phyloP scores from a whole-genome alignment of 2,888 invertebrate genomes.

The Chymomyza fuscimana region DNA sequence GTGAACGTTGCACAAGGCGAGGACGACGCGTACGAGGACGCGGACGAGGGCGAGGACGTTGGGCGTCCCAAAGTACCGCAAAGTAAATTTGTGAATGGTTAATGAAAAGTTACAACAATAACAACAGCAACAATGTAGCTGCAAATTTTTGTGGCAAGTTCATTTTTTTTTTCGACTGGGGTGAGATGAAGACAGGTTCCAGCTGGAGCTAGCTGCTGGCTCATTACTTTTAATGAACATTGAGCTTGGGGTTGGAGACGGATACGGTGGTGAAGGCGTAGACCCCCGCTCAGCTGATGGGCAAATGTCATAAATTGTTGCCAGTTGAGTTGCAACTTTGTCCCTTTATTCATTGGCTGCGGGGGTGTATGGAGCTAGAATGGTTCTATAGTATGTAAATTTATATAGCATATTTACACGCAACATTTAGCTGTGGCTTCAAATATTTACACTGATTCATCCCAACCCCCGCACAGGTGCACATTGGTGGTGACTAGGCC shows the following conservation, averaged over 20 bases:
- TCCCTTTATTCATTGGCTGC: neutral
- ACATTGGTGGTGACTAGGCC: neutral
- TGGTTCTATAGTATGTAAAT: conserved; percentile 54
- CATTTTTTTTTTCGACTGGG: conserved; percentile 15
- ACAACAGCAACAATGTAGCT: conserved; percentile 30
- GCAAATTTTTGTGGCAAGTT: conserved; percentile 40
- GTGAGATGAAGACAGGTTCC: neutral
- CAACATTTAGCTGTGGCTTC: conserved; percentile 67
- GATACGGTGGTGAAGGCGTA: too few relatives aligned
- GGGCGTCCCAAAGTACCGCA: conserved; percentile 49
- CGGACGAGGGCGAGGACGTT: conserved; percentile 28
- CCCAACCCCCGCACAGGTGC: conserved; percentile 28
- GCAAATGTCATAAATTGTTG: conserved; percentile 67
- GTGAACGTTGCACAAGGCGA: conserved; percentile 7
- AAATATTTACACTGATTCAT: conserved; percentile 70
- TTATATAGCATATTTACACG: conserved; percentile 73
- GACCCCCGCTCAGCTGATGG: conserved; percentile 47
- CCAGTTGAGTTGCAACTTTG: conserved; percentile 5
- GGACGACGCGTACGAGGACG: neutral
- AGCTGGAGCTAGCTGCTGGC: neutral
- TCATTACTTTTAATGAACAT: conserved; percentile 64
- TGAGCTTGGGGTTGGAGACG: neutral
- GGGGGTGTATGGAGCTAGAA: conserved; percentile 2
- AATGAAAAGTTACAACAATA: conserved; percentile 64
- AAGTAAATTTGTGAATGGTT: conserved; percentile 77